phyloP scores from a whole-genome alignment of 2,888 invertebrate species.

The Alloscopus bannaensis region DNA sequence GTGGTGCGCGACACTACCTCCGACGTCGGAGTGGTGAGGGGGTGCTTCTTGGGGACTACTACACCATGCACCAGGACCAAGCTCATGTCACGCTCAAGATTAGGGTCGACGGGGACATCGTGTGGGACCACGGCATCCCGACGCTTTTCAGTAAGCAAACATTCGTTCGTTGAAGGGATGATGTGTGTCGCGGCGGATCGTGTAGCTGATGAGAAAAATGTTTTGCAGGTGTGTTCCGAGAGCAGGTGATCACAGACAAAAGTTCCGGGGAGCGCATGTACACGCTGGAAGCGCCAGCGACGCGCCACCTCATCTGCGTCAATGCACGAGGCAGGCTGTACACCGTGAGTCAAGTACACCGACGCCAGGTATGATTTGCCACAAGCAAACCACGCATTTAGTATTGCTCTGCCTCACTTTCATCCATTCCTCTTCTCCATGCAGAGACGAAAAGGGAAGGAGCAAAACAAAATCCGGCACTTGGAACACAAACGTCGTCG shows the following conservation, averaged over 20 bases:
- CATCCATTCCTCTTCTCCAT: background rate
- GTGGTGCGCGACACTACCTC: no score
- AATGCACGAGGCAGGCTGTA: conserved; percentile 29
- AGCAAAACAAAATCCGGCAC: conserved; percentile 15
- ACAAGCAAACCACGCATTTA: background rate
- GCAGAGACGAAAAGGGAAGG: background rate
- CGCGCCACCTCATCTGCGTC: conserved; percentile 39
- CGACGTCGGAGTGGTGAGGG: background rate
- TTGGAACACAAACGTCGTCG: background rate
- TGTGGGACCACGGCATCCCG: conserved; percentile 39
- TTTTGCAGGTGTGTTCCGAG: conserved; percentile 39
- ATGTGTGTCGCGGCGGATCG: background rate
- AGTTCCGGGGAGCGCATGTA: conserved; percentile 28
- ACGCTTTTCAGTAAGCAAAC: conserved; percentile 55
- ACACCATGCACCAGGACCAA: conserved; percentile 16
- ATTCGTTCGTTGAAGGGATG: background rate
- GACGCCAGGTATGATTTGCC: background rate
- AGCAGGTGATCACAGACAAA: conserved; percentile 10
- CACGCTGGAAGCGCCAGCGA: conserved; percentile 45
- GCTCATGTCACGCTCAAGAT: conserved; percentile 31
- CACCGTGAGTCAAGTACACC: conserved; percentile 10
- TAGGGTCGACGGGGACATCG: conserved; percentile 23
- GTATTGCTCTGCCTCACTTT: background rate
- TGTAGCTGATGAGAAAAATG: background rate
- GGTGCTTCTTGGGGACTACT: conserved; percentile 22